Conservation (phyloP, 2,113 vertebrate genomes). For the Monopterus albus region DNA sequence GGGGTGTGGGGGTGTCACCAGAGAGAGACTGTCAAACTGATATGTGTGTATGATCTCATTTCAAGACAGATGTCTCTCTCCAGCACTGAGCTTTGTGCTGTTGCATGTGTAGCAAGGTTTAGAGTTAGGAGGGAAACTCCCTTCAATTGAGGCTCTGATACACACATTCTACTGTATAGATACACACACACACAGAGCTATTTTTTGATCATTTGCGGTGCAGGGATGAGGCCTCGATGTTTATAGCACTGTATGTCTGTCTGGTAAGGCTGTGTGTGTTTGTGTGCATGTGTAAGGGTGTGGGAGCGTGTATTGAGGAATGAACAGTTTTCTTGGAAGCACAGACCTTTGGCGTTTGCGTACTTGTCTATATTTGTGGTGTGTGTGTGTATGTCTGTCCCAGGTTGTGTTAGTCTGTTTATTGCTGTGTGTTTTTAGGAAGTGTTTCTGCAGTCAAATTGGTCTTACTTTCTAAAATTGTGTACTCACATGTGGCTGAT, state of each 20-base stretch:
- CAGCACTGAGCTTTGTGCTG: conserved; percentile 9
- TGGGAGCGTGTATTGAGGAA: conserved; percentile 26
- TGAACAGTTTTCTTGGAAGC: conserved; percentile 44
- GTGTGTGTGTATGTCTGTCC: conserved; percentile 35
- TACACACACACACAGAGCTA: conserved; percentile 35
- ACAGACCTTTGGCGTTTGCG: conserved; percentile 34
- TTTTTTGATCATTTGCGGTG: conserved; percentile 63
- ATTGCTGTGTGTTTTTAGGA: conserved; percentile 55
- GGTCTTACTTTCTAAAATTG: conserved; percentile 31
- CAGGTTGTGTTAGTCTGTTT: conserved; percentile 59
- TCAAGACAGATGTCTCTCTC: conserved; percentile 28
- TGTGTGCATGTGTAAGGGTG: too few relatives aligned
- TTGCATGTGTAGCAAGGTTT: conserved; percentile 37
- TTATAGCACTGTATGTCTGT: conserved; percentile 66
- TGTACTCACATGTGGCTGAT: conserved; percentile 38
- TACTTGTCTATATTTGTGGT: conserved; percentile 36
- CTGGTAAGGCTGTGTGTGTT: conserved; percentile 36
- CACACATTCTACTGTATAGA: conserved; percentile 19
- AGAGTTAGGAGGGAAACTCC: conserved; percentile 52
- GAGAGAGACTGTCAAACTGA: conserved; percentile 34
- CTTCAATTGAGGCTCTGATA: conserved; percentile 48
- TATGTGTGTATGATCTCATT: conserved; percentile 55
- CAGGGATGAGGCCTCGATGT: conserved; percentile 55
- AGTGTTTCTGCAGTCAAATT: conserved; percentile 61
- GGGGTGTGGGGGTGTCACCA: conserved; percentile 27